phyloP scores from a whole-genome alignment of 1,140 invertebrate genomes.

The Macrosteles quadrilineatus region DNA sequence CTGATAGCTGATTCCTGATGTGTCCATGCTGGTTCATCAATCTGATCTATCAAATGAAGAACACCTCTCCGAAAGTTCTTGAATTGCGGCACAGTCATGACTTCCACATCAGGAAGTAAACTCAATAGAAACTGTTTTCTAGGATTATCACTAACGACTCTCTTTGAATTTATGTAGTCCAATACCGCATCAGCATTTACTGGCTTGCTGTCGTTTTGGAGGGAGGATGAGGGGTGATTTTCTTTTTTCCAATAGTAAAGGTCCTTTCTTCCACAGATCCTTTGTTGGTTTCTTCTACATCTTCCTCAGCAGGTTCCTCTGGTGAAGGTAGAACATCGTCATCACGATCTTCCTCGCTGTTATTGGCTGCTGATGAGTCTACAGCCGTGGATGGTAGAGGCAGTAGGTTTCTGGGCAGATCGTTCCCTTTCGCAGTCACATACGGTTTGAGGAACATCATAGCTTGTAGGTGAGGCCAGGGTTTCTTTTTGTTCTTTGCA shows the following conservation, averaged over 20 bases:
- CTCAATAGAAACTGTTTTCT: slow-evolving; percentile 1
- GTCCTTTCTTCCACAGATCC: not conserved
- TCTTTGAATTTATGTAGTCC: no score
- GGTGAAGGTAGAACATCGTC: slow-evolving; percentile 8
- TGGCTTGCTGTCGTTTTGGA: not conserved
- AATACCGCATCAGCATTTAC: no score
- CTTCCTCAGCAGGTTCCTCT: slow-evolving; percentile 11
- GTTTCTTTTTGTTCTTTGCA: slow-evolving; percentile 26
- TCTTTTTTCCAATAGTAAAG: not conserved
- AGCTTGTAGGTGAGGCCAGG: not conserved
- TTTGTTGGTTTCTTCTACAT: not conserved
- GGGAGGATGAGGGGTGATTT: not conserved
- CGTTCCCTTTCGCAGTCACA: slow-evolving; percentile 19
- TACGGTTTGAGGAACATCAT: slow-evolving; percentile 22
- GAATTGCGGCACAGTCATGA: not conserved
- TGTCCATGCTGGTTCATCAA: slow-evolving; percentile 2
- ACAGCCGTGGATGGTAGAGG: not conserved
- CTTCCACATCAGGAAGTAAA: not conserved
- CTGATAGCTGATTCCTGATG: not conserved
- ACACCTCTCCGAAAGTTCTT: slow-evolving; percentile 5
- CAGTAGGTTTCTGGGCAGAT: slow-evolving; percentile 4
- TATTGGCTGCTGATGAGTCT: slow-evolving; percentile 5
- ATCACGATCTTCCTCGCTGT: slow-evolving; percentile 12
- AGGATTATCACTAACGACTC: not conserved
- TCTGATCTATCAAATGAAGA: not conserved